Conservation (phyloP, 2,888 invertebrate genomes). For the Mylabris sibirica region DNA sequence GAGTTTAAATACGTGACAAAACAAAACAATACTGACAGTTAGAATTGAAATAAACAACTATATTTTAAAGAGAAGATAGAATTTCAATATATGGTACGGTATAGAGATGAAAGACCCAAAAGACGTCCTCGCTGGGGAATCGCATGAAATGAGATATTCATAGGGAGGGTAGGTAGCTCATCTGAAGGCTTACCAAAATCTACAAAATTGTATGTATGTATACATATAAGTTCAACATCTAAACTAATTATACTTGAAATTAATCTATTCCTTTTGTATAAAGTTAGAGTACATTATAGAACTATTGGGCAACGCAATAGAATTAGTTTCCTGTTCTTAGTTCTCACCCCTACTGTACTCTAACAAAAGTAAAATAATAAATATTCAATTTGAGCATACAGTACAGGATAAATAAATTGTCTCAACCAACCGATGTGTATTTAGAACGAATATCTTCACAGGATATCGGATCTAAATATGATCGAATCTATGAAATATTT, state of each 20-base stretch:
- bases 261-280: neutral
- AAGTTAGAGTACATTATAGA: neutral
- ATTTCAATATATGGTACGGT: too few relatives aligned
- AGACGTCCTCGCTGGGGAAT: neutral
- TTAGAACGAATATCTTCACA: too few relatives aligned
- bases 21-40: neutral
- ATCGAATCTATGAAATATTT: too few relatives aligned
- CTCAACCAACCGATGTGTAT: too few relatives aligned
- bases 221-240: neutral
- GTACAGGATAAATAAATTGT: too few relatives aligned
- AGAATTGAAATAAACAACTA: neutral
- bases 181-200: neutral
- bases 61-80: neutral
- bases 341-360: neutral
- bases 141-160: neutral
- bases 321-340: neutral
- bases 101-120: neutral
- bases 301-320: neutral
- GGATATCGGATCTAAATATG: too few relatives aligned
- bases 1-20: neutral
- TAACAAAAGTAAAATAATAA: too few relatives aligned
- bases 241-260: neutral
- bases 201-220: neutral
- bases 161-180: neutral
- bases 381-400: too few relatives aligned